phyloP scores from a whole-genome alignment of 2,888 invertebrate species.

The Phortica magna region DNA sequence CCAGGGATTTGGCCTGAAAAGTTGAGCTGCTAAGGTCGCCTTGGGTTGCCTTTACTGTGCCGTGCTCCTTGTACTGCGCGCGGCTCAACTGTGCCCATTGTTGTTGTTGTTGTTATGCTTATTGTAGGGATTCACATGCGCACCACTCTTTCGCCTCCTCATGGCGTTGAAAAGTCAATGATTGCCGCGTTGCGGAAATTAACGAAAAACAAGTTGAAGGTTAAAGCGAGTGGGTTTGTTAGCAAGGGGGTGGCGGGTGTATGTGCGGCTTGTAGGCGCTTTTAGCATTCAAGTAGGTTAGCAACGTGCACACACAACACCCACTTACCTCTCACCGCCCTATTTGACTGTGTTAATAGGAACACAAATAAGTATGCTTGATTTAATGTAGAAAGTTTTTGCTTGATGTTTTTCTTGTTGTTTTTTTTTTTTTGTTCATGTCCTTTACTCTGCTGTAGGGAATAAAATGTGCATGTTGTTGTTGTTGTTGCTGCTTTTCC shows the following conservation, averaged over 20 bases:
- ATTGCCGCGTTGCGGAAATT: slow-evolving; percentile 71
- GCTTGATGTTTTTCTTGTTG: slow-evolving; percentile 17
- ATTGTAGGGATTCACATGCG: neutral
- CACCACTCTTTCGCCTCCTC: neutral
- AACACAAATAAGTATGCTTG: slow-evolving; percentile 69
- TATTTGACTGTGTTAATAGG: slow-evolving; percentile 53
- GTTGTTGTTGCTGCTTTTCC: neutral
- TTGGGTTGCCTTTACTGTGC: too few relatives aligned
- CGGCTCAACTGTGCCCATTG: too few relatives aligned
- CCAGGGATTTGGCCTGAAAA: neutral
- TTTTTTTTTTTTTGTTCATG: slow-evolving; percentile 32
- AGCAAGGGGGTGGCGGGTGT: too few relatives aligned
- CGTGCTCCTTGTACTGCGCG: neutral
- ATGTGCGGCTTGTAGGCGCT: neutral
- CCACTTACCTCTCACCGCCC: slow-evolving; percentile 36
- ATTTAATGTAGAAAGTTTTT: slow-evolving; percentile 70
- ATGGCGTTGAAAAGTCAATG: slow-evolving; percentile 69
- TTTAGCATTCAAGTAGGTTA: slow-evolving; percentile 40
- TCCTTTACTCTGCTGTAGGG: slow-evolving; percentile 25
- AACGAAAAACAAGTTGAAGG: slow-evolving; percentile 58
- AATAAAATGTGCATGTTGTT: neutral
- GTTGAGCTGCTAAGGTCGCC: neutral
- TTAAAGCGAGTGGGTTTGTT: slow-evolving; percentile 42
- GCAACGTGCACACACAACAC: neutral
- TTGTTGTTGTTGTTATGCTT: too few relatives aligned